Base-by-base conservation (phyloP, 2,113 vertebrate species). In the Xenus cinereus region DNA sequence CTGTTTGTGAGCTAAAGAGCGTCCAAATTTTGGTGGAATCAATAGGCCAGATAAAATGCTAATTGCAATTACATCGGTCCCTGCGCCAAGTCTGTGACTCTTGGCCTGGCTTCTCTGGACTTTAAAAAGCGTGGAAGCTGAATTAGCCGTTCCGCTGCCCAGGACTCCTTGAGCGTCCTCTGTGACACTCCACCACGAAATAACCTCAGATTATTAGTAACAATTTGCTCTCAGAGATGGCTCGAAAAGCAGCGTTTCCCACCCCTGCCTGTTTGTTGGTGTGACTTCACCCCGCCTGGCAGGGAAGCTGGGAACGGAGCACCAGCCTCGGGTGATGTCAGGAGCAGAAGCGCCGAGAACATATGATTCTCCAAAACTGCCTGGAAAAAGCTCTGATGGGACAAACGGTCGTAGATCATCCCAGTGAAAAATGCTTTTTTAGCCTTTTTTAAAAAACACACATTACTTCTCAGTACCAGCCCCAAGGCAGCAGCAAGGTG, bases 31-130 rank as follows among this genome's bases (percentile, higher is more conserved):
- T 37, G 57, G 89, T 39, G 12, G 57, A 94, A 51, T 48, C 93
- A 78, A 69, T 3, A 84, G 95, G 81, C 60, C 88, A 95, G 75
- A 89, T 79, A 85, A 97, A 91, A 94, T 4, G 33, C 90, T 97
- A 95, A 96, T 82, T 97, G 93, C 90, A 85, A 68, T 92, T 54
- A 64, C 79, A 51, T 21, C 10, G 51, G 63, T 89, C 80, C 35
- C 89, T 26, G 62, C 2, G 3, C 60, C 81, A 50, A 39, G 74
- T 53, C 56, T 14, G 45, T 56, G 39, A 57, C 51, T 72, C 45
- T 17, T 57, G 51, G 75, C 68, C 85, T 82, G 77, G 28, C 84
- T 93, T 28, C 64, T 16, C 8, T 43, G 45, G 74, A 27, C 83
- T 48, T 66, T 7, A 43, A 15, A 26, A 64, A 81, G 64, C 5